Conservation (phyloP, 2,888 invertebrate species). For the Sarcophaga caerulescens region DNA sequence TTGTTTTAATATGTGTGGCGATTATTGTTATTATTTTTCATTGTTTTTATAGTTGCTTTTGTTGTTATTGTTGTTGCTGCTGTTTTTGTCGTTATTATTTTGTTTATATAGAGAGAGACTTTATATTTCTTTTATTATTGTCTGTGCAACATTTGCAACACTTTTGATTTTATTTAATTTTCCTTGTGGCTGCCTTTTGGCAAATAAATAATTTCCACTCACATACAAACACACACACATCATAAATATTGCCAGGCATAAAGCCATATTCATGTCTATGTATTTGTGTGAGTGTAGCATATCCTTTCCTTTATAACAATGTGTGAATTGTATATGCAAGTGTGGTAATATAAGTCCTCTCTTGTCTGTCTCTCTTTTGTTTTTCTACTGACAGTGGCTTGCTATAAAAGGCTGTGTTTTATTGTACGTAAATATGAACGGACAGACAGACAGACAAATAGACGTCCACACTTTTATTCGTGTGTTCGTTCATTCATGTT, state of each 20-base stretch:
- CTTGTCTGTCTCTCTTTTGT: conserved; percentile 10
- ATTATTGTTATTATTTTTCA: conserved; percentile 23
- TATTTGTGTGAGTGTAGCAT: neutral
- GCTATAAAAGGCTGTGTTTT: neutral
- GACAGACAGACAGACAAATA: neutral
- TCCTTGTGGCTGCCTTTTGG: conserved; percentile 64
- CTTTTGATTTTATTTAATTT: conserved; percentile 67
- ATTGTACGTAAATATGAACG: neutral
- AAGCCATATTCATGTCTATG: neutral
- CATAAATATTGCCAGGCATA: neutral
- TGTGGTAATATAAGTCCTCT: neutral
- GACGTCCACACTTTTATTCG: neutral
- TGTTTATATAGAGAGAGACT: neutral
- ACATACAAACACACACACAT: neutral
- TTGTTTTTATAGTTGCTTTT: conserved; percentile 38
- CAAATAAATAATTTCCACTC: conserved; percentile 59
- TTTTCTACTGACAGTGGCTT: neutral
- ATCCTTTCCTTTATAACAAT: neutral
- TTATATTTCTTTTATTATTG: conserved; percentile 29
- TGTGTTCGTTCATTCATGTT: neutral
- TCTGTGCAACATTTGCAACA: conserved; percentile 46
- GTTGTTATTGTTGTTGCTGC: neutral
- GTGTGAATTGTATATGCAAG: neutral
- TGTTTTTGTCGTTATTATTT: neutral
- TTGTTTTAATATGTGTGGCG: conserved; percentile 1